Evolutionary conservation across 2,888 invertebrate species (phyloP), one percentile per base, ranked within the genome.

Genomic region (Shargacucullia verbasci): DNA sequence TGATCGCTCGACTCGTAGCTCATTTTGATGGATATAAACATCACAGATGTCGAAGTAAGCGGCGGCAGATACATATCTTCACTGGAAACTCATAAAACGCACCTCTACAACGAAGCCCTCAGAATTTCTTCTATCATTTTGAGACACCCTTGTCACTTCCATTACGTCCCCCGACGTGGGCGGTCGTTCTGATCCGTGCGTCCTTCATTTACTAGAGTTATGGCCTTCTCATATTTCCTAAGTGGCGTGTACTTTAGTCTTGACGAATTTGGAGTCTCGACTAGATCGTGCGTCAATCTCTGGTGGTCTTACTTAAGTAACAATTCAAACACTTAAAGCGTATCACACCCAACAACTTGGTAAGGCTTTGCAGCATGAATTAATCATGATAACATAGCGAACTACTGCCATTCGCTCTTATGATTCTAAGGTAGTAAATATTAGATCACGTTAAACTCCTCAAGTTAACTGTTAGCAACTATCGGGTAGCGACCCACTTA

Each of bases 141-240:
- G 83, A 83, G 85, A 79, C 87, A 91, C 91, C 93, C 93, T 93
- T 91, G 91, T 92, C 92, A 91, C 87, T 90, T 88, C 88, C 89
- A 90, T 92, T 92, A 91, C 89, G 84, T 82, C 84, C 83, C 83
- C 83, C 80, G 80, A 80, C 84, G 83, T 81, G 84, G 76, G 79
- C 81, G 85, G 82, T 83, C 86, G 84, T 86, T 85, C 82, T 79
- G 84, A 86, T 83, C 84, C 85, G 82, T 70, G 83, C 86, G 85
- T 88, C 89, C 89, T 89, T 91, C 90, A 91, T 91, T 92, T 91
- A 81, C 82, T 73, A 78, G 83, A 90, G 88, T 89, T 90, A 92
- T 87, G 79, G 84, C 86, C 84, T 85, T 83, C 88, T 88, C 87
- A 89, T 91, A 91, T 91, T 91, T 87, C 84, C 80, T 86, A 86